Evolutionary conservation across 2,113 vertebrate genomes (phyloP).

Genomic region (Desmodus rotundus): DNA sequence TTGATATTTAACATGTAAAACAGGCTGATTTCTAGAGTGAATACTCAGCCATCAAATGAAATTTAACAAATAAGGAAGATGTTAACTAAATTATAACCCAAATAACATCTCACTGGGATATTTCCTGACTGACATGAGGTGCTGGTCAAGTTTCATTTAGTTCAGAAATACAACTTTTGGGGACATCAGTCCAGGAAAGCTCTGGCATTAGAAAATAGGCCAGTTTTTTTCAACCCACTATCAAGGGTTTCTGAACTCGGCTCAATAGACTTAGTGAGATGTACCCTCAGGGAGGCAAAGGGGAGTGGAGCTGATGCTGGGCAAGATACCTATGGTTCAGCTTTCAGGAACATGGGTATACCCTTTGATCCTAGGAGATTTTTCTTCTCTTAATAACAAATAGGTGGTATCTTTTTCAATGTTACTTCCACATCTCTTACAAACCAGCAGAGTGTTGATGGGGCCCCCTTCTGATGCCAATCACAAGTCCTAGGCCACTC

Average conservation of each 20-base stretch:
- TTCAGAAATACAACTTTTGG: background rate
- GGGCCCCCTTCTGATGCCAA: background rate
- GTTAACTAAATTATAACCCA: background rate
- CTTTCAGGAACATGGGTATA: background rate
- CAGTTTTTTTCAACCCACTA: background rate
- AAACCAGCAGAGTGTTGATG: background rate
- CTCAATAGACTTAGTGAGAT: background rate
- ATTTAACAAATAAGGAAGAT: constrained; percentile 3
- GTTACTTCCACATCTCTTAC: background rate
- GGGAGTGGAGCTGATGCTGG: background rate
- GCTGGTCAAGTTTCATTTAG: constrained; percentile 23
- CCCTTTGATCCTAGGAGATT: background rate
- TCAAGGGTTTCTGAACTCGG: background rate
- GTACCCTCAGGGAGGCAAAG: background rate
- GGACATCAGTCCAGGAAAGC: background rate
- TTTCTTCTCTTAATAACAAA: background rate
- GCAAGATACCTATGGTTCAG: background rate
- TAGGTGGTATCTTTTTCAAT: background rate
- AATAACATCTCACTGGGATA: constrained; percentile 24
- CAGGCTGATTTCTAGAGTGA: constrained; percentile 40
- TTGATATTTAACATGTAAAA: constrained; percentile 46
- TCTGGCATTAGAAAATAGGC: background rate
- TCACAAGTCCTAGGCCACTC: background rate
- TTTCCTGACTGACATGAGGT: constrained; percentile 12
- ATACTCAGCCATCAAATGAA: background rate